These are phyloP conservation scores for Trachelus iudaicus DNA, from an alignment of 2,888 invertebrate species.

Conservation along the genomic window DNA sequence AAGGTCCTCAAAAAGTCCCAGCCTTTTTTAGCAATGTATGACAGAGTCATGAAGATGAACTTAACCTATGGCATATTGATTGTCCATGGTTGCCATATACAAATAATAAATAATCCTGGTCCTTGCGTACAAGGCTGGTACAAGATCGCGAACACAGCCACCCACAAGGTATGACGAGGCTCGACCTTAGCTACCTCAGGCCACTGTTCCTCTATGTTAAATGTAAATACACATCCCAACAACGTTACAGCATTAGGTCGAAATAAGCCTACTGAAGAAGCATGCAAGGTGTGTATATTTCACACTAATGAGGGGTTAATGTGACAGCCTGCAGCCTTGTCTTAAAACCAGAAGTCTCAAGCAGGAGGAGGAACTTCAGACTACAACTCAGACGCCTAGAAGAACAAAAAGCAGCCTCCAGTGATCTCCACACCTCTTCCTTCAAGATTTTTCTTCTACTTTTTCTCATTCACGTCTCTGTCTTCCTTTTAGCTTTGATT, in stretches of 20 bases:
- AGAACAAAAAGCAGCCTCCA: neutral
- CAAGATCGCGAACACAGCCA: constrained; percentile 12
- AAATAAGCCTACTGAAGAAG: neutral
- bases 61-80: neutral
- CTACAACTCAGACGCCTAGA: constrained; percentile 10
- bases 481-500: neutral
- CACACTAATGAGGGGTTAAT: constrained; percentile 52
- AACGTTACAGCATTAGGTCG: neutral
- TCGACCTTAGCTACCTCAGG: constrained; percentile 2
- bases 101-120: constrained; percentile 3
- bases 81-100: neutral
- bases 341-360: constrained; percentile 31
- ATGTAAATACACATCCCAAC: neutral
- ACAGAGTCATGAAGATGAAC: neutral
- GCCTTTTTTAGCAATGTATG: neutral
- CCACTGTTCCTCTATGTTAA: neutral
- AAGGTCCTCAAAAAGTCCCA: neutral
- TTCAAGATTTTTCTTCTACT: neutral
- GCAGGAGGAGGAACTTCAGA: constrained; percentile 27
- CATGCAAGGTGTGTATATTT: constrained; percentile 1
- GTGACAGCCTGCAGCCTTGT: constrained; percentile 31
- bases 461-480: neutral
- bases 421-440: neutral
- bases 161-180: constrained; percentile 17
- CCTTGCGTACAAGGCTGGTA: constrained; percentile 12